These are phyloP conservation scores for Amazona finschi DNA, from an alignment of 2,797 vertebrate species.

Conservation along the genomic window DNA sequence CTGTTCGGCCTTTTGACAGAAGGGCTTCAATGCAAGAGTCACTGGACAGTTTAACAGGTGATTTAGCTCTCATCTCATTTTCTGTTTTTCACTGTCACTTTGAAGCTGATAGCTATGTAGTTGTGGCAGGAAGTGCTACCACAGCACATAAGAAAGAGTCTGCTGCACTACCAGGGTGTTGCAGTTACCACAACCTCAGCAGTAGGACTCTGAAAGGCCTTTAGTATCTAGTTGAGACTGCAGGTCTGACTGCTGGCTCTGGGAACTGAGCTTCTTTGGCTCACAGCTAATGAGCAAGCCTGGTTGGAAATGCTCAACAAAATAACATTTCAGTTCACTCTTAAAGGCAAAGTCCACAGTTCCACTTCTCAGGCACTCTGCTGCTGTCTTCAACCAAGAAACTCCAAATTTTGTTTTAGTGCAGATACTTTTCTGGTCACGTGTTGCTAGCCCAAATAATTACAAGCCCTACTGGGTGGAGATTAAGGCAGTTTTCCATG, in stretches of 20 bases:
- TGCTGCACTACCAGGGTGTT: neutral
- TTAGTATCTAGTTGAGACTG: neutral
- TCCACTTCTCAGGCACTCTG: neutral
- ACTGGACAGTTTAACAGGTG: neutral
- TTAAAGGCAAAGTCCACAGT: neutral
- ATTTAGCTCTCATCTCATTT: neutral
- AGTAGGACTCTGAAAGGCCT: neutral
- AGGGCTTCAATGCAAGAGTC: neutral
- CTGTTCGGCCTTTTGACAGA: neutral
- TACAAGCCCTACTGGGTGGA: neutral
- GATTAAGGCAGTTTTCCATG: neutral
- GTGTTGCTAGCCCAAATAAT: neutral
- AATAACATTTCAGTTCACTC: neutral
- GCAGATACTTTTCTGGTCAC: neutral
- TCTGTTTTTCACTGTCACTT: neutral
- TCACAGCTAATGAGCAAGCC: neutral
- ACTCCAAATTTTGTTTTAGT: neutral
- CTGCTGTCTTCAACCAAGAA: neutral
- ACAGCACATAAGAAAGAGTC: fast-evolving
- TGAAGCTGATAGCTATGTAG: fast-evolving
- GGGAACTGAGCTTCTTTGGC: neutral
- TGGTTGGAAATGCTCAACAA: neutral
- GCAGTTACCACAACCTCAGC: neutral
- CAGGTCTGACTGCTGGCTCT: fast-evolving
- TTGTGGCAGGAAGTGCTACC: neutral